Evolutionary conservation across 2,113 vertebrate species (phyloP), one percentile per base, ranked within the genome.

Genomic region (Epinephelus moara): DNA sequence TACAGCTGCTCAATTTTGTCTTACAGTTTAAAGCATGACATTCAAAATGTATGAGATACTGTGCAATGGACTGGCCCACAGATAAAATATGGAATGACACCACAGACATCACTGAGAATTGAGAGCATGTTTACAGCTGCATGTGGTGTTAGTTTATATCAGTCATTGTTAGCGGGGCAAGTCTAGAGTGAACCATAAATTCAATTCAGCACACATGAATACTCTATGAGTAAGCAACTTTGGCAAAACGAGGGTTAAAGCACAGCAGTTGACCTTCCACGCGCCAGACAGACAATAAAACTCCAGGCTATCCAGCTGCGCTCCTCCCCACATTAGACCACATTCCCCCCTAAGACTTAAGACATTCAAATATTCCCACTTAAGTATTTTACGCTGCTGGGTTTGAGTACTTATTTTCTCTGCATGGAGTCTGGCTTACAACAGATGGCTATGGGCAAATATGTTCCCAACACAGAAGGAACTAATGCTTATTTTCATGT

Each of bases 231-330:
- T 9, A 63, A 45, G 70, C 2, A 49, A 68, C 27, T 60, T 33
- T 13, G 25, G 17, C 6, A 50, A 70, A 80, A 70, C 3, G 0
- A n/a, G 37, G 53, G 10, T 77, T 70, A 40, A 82, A 67, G 14
- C 47, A 57, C 63, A 61, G 57, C 27, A 61, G 70, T 4, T 90
- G 69, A 87, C 67, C 70, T 71, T 63, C 19, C 69, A 19, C 27
- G 53, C 66, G 42, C 27, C 42, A 4, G 2, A 70, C 52, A 76
- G n/a, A 74, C 50, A 75, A 21, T 9, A 61, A 55, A 67, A 9
- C 70, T 55, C 50, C 40, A 59, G 69, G 75, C 63, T 57, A 37
- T 8, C 27, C 77, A 70, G 68, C 70, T 81, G 84, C 71, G 63
- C 70, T 7, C 33, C 30, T 59, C 40, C 45, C 23, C 25, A 42